Base-by-base conservation (phyloP, 2,888 invertebrate species). In the Ferrisia virgata region DNA sequence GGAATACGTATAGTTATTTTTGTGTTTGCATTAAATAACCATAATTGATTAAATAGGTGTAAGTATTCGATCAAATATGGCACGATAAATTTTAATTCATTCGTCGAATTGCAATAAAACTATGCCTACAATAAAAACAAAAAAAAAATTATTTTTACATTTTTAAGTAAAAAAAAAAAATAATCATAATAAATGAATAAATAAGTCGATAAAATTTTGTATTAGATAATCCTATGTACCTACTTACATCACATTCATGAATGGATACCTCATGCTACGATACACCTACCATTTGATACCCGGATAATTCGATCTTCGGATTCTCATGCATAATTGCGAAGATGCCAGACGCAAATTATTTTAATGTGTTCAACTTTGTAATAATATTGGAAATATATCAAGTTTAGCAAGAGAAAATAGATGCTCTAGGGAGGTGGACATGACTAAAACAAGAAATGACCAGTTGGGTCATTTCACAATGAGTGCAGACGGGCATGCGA, bases 381-480 rank as follows among this genome's bases (percentile, higher is more conserved):
- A 6, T 36, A n/a, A 76, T 76, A 76, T 76, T 76, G 72, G 36
- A 76, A 76, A 76, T 76, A 36, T 36, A 76, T 76, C 72, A 76
- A 76, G 28, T 76, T 36, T 76, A 36, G 72, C 13, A n/a, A 76
- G 72, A 76, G 64, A 64, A 64, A 64, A 64, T 64, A 28, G 28
- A 22, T 11, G 82, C 22, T 82, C 15, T 8, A 22, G 82, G 82
- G 82, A 58, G 64, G 36, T 64, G 82, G 82, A 82, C 82, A 28
- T 22, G 64, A 18, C 64, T 69, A 22, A 64, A 82, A 82, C 82
- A 64, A 82, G 82, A 64, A 82, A 36, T 82, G 82, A 82, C 82
- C 82, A 82, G 82, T 82, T 40, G 39, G 64, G 36, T 81, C 47
- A 58, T 81, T 81, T 81, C 81, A 81, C 58, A 81, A 81, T 36